Conservation (phyloP, 2,888 invertebrate species). For the Mimachlamys varia region DNA sequence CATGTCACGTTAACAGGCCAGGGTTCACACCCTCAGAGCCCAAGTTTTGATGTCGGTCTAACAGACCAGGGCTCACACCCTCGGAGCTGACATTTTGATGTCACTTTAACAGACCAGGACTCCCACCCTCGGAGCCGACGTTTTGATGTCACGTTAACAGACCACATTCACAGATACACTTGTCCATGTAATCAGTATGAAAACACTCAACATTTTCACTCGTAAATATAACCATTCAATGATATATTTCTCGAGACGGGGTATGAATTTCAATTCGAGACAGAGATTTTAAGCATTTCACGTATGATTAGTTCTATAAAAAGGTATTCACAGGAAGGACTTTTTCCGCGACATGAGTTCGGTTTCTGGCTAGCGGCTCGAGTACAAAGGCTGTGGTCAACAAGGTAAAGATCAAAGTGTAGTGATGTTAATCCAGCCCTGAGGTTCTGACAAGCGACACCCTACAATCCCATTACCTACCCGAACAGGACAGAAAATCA, state of each 20-base stretch:
- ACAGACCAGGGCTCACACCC: no score
- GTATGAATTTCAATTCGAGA: conserved; percentile 22
- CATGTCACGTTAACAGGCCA: no score
- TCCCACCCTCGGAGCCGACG: background rate
- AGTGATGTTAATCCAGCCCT: background rate
- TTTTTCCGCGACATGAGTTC: background rate
- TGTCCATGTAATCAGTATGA: background rate
- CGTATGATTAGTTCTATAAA: conserved; percentile 9
- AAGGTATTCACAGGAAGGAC: conserved; percentile 6
- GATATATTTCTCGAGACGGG: background rate
- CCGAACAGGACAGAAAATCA: conserved; percentile 11
- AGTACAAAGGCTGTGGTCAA: conserved; percentile 19
- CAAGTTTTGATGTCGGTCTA: no score
- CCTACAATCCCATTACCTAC: conserved; percentile 22
- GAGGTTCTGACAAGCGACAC: background rate
- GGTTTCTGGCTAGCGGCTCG: conserved; percentile 6
- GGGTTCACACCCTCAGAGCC: no score
- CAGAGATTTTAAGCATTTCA: conserved; percentile 36
- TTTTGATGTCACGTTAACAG: background rate
- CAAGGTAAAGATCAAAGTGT: background rate
- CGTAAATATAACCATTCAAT: background rate
- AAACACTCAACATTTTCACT: background rate
- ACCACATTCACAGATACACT: background rate
- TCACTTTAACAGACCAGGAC: background rate
- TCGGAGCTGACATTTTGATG: background rate